These are phyloP conservation scores for Sinelater perroti DNA, from an alignment of 2,888 invertebrate genomes.

Conservation along the genomic window DNA sequence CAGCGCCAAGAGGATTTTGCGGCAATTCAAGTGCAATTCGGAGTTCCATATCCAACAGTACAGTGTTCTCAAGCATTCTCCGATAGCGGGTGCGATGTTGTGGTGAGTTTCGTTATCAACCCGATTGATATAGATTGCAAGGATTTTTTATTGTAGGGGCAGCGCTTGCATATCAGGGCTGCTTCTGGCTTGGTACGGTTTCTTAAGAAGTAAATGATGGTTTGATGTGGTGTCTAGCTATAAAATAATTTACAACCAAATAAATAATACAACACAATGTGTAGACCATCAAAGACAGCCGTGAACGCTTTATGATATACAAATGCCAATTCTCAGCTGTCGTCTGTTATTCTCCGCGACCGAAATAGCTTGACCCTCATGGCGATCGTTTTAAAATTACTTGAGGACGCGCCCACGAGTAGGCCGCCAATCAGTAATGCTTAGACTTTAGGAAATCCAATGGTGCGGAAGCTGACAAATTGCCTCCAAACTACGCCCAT, in stretches of 20 bases:
- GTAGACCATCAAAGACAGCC: slow-evolving; percentile 25
- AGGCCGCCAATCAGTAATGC: slow-evolving; percentile 27
- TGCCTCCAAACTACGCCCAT: neutral
- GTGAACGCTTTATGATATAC: slow-evolving; percentile 33
- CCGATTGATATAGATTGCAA: neutral
- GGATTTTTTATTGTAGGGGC: slow-evolving; percentile 41
- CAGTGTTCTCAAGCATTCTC: slow-evolving; percentile 53
- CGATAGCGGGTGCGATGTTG: slow-evolving; percentile 45
- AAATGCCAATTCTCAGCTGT: slow-evolving; percentile 38
- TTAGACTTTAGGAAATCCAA: slow-evolving; percentile 27
- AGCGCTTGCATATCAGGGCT: slow-evolving; percentile 43
- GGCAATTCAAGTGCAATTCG: slow-evolving; percentile 42
- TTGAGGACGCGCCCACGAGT: slow-evolving; percentile 26
- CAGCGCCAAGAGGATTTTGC: slow-evolving; percentile 53
- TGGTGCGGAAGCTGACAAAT: neutral
- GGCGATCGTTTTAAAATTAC: slow-evolving; percentile 30
- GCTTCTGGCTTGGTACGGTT: slow-evolving; percentile 42
- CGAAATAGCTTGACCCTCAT: slow-evolving; percentile 31
- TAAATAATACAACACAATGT: slow-evolving; percentile 23
- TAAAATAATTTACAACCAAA: too few relatives aligned
- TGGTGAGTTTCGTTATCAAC: slow-evolving; percentile 49
- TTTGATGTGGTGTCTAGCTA: too few relatives aligned
- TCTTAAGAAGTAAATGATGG: slow-evolving; percentile 38
- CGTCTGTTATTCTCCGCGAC: slow-evolving; percentile 28
- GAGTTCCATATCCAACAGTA: slow-evolving; percentile 52